phyloP scores from a whole-genome alignment of 2,888 invertebrate species.

The Amblyjoppa fuscipennis region DNA sequence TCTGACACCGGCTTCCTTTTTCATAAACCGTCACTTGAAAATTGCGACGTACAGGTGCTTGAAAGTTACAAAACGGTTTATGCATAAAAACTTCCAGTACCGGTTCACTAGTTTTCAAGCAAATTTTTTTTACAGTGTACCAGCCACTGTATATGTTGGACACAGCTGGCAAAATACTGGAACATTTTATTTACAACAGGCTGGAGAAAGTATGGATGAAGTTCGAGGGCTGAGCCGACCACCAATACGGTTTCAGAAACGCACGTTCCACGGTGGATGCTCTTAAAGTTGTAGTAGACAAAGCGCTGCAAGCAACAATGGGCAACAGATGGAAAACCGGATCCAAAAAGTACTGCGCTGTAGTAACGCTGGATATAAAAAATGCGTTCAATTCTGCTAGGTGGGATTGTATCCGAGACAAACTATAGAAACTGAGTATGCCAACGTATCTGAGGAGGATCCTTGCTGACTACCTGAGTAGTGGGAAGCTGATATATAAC shows the following conservation, averaged over 20 bases:
- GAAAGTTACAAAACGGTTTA: too few relatives aligned
- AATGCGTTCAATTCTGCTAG: not conserved
- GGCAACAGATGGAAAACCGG: constrained; percentile 1
- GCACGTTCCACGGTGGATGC: not conserved
- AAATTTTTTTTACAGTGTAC: too few relatives aligned
- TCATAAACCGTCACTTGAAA: too few relatives aligned
- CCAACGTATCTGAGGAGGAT: constrained; percentile 12
- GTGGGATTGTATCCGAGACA: not conserved
- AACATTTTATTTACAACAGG: too few relatives aligned
- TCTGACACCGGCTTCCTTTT: too few relatives aligned
- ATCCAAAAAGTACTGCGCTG: constrained; percentile 5
- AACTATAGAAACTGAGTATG: not conserved
- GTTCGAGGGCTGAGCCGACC: not conserved
- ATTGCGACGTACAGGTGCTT: too few relatives aligned
- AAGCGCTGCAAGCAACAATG: not conserved
- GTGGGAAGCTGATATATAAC: not conserved
- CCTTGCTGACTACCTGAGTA: not conserved
- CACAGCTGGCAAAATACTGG: too few relatives aligned
- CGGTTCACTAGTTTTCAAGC: too few relatives aligned
- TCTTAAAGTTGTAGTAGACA: not conserved
- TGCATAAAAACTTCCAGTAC: too few relatives aligned
- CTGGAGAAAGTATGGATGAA: too few relatives aligned
- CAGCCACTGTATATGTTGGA: too few relatives aligned
- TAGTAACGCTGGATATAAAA: not conserved
- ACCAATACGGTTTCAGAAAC: constrained; percentile 17